phyloP scores from a whole-genome alignment of 1,140 invertebrate species.

The Heliconius congener region DNA sequence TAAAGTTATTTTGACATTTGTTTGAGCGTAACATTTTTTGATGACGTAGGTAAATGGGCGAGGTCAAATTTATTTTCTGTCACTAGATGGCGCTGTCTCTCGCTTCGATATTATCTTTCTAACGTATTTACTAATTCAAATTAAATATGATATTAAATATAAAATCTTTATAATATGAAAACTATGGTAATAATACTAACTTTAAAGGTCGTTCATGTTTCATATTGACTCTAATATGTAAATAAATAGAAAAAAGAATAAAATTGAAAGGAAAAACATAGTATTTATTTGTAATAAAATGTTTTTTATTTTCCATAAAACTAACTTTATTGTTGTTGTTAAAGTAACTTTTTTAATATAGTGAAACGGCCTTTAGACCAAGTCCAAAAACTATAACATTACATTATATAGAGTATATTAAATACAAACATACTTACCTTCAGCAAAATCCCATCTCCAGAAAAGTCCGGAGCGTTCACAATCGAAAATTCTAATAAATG shows the following conservation, averaged over 20 bases:
- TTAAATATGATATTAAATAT: not conserved
- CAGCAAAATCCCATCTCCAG: conserved; percentile 64
- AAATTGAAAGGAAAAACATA: not conserved
- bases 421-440: conserved; percentile 53
- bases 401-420: not conserved
- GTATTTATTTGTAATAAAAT: not conserved
- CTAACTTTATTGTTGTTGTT: not conserved
- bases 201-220: not conserved
- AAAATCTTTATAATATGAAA: not conserved
- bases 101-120: not conserved
- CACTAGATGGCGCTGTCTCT: conserved; percentile 30
- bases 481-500: conserved; percentile 45
- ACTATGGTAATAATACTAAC: not conserved
- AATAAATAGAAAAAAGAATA: not conserved
- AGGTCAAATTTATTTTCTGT: conserved; percentile 19
- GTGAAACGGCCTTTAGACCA: not conserved
- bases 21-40: not conserved
- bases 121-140: conserved; percentile 8
- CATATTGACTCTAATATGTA: not conserved
- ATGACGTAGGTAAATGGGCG: conserved; percentile 19
- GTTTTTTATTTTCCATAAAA: not conserved
- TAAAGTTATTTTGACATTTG: not conserved
- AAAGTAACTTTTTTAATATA: not conserved
- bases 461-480: conserved; percentile 49
- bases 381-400: not conserved